These are phyloP conservation scores for Agelas oroides DNA, from an alignment of 37 sponge, comb jelly and placozoan genomes.

Conservation along the genomic window DNA sequence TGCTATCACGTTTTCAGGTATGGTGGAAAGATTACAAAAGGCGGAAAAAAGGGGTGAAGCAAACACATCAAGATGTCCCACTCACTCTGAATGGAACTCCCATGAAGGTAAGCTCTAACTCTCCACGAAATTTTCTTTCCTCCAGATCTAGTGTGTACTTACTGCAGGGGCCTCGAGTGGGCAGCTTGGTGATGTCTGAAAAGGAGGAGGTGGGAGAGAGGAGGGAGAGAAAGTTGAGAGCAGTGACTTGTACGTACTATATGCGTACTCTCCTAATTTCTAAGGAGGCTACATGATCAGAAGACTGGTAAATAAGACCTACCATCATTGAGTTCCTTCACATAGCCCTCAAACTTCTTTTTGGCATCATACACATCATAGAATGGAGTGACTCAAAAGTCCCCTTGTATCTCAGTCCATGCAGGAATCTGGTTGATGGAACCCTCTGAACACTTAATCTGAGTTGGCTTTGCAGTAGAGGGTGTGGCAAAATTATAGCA, in stretches of 20 bases:
- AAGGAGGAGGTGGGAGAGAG: background rate
- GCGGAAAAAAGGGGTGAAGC: background rate
- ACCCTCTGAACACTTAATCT: conserved; percentile 54
- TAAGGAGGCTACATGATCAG: no score
- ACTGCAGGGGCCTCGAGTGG: conserved; percentile 72
- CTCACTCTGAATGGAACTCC: conserved; percentile 53
- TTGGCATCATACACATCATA: conserved; percentile 34
- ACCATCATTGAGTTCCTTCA: conserved; percentile 47
- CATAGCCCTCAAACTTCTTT: conserved; percentile 36
- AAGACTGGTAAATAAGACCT: no score
- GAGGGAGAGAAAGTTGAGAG: background rate
- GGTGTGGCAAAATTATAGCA: conserved; percentile 54
- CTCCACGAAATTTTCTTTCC: conserved; percentile 53
- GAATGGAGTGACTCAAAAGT: conserved; percentile 71
- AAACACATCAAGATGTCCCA: background rate
- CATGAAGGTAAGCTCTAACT: conserved; percentile 12
- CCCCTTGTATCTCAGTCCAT: conserved; percentile 53
- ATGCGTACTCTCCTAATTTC: no score
- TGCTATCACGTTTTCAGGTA: no score
- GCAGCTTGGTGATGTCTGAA: conserved; percentile 49
- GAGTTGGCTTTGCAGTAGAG: conserved; percentile 73
- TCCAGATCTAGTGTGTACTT: conserved; percentile 49
- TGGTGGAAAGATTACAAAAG: background rate
- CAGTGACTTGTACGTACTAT: no score
- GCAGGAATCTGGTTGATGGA: no score